A percentile compares a stretch with the other conserved stretches of the same genome.
Evolutionary conservation across 2,888 invertebrate genomes (phyloP).

Genomic region (Caradrina clavipalpis): DNA sequence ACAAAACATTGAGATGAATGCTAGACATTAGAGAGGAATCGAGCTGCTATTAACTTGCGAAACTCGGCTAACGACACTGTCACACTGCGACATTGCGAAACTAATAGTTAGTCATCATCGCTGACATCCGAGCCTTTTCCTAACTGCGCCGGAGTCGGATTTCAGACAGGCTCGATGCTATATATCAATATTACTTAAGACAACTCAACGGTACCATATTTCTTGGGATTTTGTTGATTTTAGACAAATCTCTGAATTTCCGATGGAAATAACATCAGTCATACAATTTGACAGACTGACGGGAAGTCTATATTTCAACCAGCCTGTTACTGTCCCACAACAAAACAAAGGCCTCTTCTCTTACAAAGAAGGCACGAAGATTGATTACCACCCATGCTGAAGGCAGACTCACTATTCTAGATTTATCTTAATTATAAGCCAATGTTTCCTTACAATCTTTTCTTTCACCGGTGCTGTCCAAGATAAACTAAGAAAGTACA

Average conservation of each 20-base stretch:
- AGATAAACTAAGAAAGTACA: no score
- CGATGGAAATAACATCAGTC: no score
- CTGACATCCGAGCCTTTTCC: conserved; percentile 29
- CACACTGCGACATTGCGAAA: conserved; percentile 54
- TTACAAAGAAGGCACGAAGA: no score
- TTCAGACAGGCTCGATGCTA: conserved; percentile 8
- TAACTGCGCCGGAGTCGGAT: conserved; percentile 12
- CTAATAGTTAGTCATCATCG: conserved; percentile 51
- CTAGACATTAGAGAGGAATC: conserved; percentile 57
- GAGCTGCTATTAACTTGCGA: conserved; percentile 64
- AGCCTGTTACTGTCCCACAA: no score
- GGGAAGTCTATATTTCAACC: no score
- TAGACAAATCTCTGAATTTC: not conserved
- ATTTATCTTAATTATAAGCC: no score
- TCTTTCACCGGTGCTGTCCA: no score
- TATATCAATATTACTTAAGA: conserved; percentile 13
- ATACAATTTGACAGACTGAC: no score
- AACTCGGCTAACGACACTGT: conserved; percentile 70
- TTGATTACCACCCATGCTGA: no score
- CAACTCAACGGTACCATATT: not conserved
- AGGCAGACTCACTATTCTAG: no score
- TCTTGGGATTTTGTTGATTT: not conserved
- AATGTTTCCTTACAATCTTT: no score
- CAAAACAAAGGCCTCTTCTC: no score
- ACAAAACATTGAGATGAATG: conserved; percentile 54